Evolutionary conservation across 2,113 vertebrate genomes (phyloP).

Genomic region (Lathamus discolor): DNA sequence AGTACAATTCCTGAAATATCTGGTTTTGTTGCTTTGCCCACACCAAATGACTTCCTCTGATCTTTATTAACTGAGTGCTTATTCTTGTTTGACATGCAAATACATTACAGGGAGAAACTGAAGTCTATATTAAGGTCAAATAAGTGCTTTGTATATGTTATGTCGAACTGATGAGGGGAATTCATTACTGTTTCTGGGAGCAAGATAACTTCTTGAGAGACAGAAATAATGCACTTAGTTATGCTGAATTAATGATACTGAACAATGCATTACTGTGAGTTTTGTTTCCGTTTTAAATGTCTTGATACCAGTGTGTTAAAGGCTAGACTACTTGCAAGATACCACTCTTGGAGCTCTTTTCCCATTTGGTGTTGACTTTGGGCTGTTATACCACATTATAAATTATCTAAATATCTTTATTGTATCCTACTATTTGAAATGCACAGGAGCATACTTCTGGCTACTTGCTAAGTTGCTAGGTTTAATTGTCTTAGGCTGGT

Average conservation of each 20-base stretch:
- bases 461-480: neutral
- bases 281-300: neutral
- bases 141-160: neutral
- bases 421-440: neutral
- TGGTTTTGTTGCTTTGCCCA: neutral
- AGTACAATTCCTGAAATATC: neutral
- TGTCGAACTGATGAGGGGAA: fast-evolving
- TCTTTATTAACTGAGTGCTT: neutral
- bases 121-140: neutral
- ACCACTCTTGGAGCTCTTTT: neutral
- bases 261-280: neutral
- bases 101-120: neutral
- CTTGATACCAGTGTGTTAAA: neutral
- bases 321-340: neutral
- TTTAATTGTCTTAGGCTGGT: neutral
- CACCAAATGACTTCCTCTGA: neutral
- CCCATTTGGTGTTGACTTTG: neutral
- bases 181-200: neutral
- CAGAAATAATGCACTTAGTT: neutral
- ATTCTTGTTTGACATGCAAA: neutral
- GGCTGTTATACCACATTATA: neutral
- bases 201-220: neutral
- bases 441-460: neutral
- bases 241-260: neutral
- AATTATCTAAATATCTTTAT: neutral